A percentile compares a stretch with the other conserved stretches of the same genome.
Evolutionary conservation across 2,113 vertebrate genomes (phyloP).

Genomic region (Bubo bubo): DNA sequence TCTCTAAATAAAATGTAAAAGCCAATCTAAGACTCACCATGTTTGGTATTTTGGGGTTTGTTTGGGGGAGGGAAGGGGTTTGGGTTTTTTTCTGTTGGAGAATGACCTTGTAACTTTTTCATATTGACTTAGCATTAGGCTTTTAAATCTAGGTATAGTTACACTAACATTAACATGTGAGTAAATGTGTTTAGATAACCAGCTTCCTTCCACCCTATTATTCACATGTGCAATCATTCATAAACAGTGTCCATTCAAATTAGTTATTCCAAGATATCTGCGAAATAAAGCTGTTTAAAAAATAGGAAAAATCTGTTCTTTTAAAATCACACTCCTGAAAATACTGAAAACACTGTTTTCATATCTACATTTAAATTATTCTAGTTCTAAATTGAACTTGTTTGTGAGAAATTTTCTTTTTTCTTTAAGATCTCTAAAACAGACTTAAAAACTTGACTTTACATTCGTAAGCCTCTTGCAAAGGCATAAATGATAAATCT

Average conservation of each 20-base stretch:
- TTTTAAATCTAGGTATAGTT: neutral
- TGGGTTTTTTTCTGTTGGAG: neutral
- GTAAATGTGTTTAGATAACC: neutral
- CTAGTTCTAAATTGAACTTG: neutral
- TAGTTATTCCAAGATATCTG: neutral
- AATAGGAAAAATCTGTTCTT: neutral
- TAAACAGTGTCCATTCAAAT: neutral
- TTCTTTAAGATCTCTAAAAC: neutral
- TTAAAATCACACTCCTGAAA: neutral
- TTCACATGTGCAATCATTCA: neutral
- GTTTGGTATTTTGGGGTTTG: neutral
- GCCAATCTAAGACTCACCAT: neutral
- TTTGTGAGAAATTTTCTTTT: neutral
- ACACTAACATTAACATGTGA: neutral
- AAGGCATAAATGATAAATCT: neutral
- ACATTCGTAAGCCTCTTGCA: neutral
- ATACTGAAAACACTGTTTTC: neutral
- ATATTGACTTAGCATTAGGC: neutral
- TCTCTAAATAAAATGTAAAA: neutral
- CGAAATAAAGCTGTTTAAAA: neutral
- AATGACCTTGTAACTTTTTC: neutral
- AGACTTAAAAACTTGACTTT: neutral
- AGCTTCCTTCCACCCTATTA: neutral
- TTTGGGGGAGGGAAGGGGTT: fast-evolving
- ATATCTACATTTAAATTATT: neutral